phyloP scores from a whole-genome alignment of 2,888 invertebrate species.

The Coleophora flavipennella region DNA sequence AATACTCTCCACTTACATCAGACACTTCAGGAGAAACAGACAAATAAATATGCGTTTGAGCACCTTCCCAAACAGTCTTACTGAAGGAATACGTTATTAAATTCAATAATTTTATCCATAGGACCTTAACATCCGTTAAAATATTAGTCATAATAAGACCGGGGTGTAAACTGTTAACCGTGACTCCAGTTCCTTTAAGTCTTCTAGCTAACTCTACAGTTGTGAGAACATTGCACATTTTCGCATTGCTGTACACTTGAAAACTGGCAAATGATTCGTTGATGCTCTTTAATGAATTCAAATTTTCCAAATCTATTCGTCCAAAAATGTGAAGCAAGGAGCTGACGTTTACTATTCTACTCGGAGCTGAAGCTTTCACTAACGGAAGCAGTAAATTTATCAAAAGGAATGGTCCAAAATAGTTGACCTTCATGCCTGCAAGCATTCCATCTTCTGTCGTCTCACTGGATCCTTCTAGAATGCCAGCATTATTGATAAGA shows the following conservation, averaged over 20 bases:
- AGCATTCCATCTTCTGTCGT: slow-evolving; percentile 75
- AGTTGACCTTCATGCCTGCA: slow-evolving; percentile 67
- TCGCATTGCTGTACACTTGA: slow-evolving; percentile 65
- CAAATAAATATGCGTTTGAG: slow-evolving; percentile 3
- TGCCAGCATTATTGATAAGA: slow-evolving; percentile 76
- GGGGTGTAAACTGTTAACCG: slow-evolving; percentile 86
- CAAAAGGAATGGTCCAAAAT: slow-evolving; percentile 78
- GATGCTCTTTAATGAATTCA: slow-evolving; percentile 30
- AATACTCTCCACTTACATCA: slow-evolving; percentile 1
- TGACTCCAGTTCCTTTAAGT: slow-evolving; percentile 78
- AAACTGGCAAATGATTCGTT: slow-evolving; percentile 9
- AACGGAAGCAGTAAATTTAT: slow-evolving; percentile 73
- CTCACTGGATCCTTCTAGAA: slow-evolving; percentile 40
- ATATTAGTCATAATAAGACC: slow-evolving; percentile 77
- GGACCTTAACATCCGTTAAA: not conserved
- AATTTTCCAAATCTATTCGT: slow-evolving; percentile 27
- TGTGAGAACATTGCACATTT: slow-evolving; percentile 82
- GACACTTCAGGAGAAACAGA: slow-evolving; percentile 4
- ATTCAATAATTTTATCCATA: not conserved
- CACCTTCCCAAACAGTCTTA: slow-evolving; percentile 3
- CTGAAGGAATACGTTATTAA: not conserved
- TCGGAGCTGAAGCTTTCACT: slow-evolving; percentile 43
- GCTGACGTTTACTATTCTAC: slow-evolving; percentile 49
- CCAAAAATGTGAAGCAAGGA: slow-evolving; percentile 32
- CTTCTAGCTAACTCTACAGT: slow-evolving; percentile 78